Percentiles rank a stretch among this genome's conserved stretches.
phyloP scores from a whole-genome alignment of 2,888 invertebrate genomes.

The Neoaliturus tenellus region DNA sequence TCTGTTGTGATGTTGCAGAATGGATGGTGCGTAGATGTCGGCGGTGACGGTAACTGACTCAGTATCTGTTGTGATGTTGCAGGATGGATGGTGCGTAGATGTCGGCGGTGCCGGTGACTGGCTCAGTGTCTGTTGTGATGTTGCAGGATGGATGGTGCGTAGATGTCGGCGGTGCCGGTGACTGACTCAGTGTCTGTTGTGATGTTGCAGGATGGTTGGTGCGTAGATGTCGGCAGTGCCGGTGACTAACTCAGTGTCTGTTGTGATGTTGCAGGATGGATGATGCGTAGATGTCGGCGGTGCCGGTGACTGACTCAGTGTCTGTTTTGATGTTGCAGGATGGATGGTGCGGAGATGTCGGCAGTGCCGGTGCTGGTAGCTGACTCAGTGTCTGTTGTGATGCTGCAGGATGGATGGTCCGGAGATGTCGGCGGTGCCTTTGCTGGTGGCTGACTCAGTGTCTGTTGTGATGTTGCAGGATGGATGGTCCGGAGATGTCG shows the following conservation, averaged over 20 bases:
- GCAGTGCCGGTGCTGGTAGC: neutral
- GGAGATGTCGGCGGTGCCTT: neutral
- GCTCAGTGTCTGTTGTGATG: too few relatives aligned
- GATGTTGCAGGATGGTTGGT: neutral
- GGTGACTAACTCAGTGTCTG: too few relatives aligned
- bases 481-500: conserved; percentile 36
- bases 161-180: neutral
- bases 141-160: neutral
- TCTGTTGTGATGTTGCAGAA: too few relatives aligned
- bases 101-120: too few relatives aligned
- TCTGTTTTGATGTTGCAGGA: conserved; percentile 17
- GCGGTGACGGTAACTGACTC: too few relatives aligned
- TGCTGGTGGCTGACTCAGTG: conserved; percentile 4
- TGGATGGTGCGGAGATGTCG: conserved; percentile 4
- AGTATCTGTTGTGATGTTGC: too few relatives aligned
- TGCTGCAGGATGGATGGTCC: conserved; percentile 35
- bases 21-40: too few relatives aligned
- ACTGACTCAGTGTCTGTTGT: neutral
- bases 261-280: neutral
- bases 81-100: too few relatives aligned
- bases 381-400: neutral
- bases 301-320: neutral
- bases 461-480: conserved; percentile 19
- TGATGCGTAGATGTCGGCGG: neutral
- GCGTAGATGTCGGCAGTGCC: neutral